Evolutionary conservation across 2,888 invertebrate genomes (phyloP).

Genomic region (Acrocyrtus sp.): DNA sequence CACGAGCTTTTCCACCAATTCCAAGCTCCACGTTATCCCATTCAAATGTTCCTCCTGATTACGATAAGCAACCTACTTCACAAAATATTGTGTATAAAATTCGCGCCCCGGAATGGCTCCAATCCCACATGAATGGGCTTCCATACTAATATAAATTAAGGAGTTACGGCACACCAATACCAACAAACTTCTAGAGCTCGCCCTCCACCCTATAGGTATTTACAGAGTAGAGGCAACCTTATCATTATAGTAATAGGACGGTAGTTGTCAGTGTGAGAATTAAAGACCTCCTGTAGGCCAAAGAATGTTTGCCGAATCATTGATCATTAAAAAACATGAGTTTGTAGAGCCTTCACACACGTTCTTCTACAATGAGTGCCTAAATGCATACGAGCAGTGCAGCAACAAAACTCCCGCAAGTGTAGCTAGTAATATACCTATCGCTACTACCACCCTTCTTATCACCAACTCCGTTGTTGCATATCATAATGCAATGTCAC

Average conservation of each 20-base stretch:
- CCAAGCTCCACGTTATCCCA: no score
- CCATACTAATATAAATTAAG: neutral
- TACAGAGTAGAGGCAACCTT: no score
- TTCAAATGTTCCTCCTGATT: no score
- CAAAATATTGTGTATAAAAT: no score
- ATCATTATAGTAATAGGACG: neutral
- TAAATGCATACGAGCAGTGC: neutral
- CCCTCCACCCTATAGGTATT: neutral
- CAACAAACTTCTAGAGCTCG: neutral
- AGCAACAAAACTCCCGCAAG: neutral
- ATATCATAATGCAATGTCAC: neutral
- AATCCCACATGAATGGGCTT: no score
- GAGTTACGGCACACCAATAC: neutral
- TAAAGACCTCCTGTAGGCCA: slow-evolving; percentile 44
- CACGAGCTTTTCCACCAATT: no score
- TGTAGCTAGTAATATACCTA: neutral
- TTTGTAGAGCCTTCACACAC: slow-evolving; percentile 6
- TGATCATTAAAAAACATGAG: slow-evolving; percentile 53
- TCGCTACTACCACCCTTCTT: neutral
- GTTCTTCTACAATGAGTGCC: neutral
- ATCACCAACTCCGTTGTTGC: no score
- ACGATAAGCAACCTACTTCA: no score
- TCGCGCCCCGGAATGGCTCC: no score
- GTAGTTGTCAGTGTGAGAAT: neutral
- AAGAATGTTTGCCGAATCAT: slow-evolving; percentile 49